Conservation (phyloP, 2,797 vertebrate species). For the Phoeniculus purpureus region DNA sequence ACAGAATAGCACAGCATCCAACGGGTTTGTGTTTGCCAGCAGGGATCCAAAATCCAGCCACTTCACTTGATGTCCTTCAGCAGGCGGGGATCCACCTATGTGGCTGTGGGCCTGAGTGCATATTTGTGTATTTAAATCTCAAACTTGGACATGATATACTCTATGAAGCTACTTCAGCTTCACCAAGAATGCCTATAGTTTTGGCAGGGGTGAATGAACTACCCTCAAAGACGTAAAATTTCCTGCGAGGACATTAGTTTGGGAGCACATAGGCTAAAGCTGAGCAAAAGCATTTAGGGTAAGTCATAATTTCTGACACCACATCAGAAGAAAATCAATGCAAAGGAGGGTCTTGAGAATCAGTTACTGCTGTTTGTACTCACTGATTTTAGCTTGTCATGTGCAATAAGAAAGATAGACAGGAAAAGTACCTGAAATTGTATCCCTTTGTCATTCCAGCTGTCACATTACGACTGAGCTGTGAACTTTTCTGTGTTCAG, state of each 20-base stretch:
- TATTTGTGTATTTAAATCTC: background rate
- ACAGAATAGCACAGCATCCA: conserved; percentile 42
- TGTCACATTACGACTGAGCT: background rate
- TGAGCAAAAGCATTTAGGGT: background rate
- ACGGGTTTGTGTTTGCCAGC: background rate
- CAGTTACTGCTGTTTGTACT: background rate
- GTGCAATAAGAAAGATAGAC: background rate
- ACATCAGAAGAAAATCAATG: background rate
- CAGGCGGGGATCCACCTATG: background rate
- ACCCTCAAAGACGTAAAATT: background rate
- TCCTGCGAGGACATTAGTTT: background rate
- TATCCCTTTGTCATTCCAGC: background rate
- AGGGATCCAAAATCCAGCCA: background rate
- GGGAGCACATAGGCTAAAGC: background rate
- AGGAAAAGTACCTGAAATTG: background rate
- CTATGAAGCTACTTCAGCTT: conserved; percentile 4
- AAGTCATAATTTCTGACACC: background rate
- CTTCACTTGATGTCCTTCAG: conserved; percentile 15
- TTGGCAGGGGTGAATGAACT: background rate
- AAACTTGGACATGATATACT: background rate
- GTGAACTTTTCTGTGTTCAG: background rate
- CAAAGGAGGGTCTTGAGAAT: background rate
- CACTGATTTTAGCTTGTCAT: background rate
- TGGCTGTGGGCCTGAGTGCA: background rate
- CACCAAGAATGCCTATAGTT: background rate